phyloP scores from a whole-genome alignment of 2,113 vertebrate genomes.

The Hipposideros armiger region DNA sequence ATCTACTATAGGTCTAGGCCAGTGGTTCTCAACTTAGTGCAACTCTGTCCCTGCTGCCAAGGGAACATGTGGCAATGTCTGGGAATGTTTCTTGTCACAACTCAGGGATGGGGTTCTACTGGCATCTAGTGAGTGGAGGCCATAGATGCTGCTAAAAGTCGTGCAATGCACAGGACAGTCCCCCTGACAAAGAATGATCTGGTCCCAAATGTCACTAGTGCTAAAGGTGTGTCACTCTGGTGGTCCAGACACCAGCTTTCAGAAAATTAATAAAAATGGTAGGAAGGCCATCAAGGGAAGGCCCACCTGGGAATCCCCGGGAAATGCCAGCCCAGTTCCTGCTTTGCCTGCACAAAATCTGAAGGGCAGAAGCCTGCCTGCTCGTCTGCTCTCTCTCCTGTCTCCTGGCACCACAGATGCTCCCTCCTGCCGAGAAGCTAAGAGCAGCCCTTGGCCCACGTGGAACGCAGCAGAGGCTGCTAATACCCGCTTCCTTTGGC shows the following conservation, averaged over 20 bases:
- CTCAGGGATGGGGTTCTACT: background rate
- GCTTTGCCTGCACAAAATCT: background rate
- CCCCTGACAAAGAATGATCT: background rate
- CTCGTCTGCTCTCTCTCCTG: background rate
- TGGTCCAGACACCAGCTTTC: background rate
- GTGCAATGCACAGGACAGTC: background rate
- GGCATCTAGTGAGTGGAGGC: background rate
- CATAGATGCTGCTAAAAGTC: background rate
- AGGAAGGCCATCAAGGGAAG: background rate
- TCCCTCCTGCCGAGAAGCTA: slow-evolving; percentile 35
- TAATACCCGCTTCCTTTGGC: slow-evolving; percentile 61
- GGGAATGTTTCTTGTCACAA: background rate
- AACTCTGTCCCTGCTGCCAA: background rate
- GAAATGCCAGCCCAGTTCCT: background rate
- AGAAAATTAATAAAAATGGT: background rate
- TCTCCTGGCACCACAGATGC: background rate
- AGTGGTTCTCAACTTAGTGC: background rate
- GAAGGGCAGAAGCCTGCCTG: background rate
- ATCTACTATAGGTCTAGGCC: slow-evolving; percentile 36
- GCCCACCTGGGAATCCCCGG: background rate
- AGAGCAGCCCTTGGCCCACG: slow-evolving; percentile 26
- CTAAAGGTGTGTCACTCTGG: background rate
- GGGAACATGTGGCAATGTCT: background rate
- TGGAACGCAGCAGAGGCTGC: slow-evolving; percentile 36
- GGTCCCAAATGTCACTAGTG: background rate